Evolutionary conservation across 2,797 vertebrate species (phyloP).

Genomic region (Distichodus sexfasciatus): DNA sequence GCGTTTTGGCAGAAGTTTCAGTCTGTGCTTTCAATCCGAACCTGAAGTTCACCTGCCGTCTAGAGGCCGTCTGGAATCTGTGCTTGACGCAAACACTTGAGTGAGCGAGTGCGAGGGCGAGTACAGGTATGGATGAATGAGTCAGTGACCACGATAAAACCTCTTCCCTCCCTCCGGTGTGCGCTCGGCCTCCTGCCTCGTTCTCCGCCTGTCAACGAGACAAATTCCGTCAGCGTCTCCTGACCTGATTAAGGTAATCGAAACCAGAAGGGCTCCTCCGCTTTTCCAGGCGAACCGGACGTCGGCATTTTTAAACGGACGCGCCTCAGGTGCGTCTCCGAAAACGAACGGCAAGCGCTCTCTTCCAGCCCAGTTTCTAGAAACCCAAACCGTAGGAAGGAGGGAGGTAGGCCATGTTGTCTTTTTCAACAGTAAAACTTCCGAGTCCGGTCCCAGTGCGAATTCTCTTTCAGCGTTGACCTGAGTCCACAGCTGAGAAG

Average conservation of each 20-base stretch:
- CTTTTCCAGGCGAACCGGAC: not conserved
- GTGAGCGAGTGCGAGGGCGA: too few species aligned
- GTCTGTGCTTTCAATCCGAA: too few species aligned
- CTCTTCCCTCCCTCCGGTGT: not conserved
- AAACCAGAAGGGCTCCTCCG: conserved; percentile 4
- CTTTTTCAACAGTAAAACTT: conserved; percentile 14
- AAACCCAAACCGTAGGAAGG: conserved; percentile 20
- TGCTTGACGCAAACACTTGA: too few species aligned
- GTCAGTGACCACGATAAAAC: not conserved
- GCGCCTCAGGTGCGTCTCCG: not conserved
- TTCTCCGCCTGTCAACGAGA: not conserved
- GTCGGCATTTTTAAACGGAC: not conserved
- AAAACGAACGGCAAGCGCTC: conserved; percentile 14
- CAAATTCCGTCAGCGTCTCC: not conserved
- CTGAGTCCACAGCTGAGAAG: conserved; percentile 1
- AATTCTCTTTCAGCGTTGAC: not conserved
- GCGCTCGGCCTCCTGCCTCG: not conserved
- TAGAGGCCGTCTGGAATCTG: too few species aligned
- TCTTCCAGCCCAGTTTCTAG: conserved; percentile 5
- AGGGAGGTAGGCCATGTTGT: conserved; percentile 32
- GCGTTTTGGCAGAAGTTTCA: too few species aligned
- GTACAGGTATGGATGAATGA: too few species aligned
- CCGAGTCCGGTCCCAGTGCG: not conserved
- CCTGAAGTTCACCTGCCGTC: too few species aligned
- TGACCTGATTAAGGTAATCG: conserved; percentile 28